Evolutionary conservation across 2,113 vertebrate species (phyloP).

Genomic region (Galeopterus variegatus): DNA sequence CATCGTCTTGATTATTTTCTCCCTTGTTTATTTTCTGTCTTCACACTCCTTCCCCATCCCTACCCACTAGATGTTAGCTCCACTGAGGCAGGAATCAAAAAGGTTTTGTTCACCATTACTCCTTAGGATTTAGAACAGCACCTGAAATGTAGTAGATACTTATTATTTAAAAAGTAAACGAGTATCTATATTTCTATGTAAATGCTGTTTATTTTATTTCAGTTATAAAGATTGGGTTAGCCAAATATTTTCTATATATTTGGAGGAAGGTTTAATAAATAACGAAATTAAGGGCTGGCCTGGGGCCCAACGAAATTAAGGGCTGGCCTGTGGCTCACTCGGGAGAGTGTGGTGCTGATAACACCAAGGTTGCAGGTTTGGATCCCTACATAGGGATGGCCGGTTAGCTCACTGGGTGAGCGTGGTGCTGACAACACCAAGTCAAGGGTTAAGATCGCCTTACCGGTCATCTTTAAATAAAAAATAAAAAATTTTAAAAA

Average conservation of each 20-base stretch:
- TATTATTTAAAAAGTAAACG: constrained; percentile 35
- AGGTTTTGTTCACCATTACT: neutral
- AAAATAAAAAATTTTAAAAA: too few species aligned
- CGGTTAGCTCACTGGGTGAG: too few species aligned
- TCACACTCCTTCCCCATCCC: neutral
- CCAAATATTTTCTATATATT: constrained; percentile 4
- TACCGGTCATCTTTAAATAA: too few species aligned
- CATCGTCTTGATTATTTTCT: constrained; percentile 23
- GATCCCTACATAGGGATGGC: too few species aligned
- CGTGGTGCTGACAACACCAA: too few species aligned
- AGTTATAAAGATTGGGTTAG: neutral
- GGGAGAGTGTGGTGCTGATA: too few species aligned
- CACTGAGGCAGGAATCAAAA: neutral
- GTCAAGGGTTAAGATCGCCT: too few species aligned
- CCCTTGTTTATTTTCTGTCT: constrained; percentile 26
- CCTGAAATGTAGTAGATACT: neutral
- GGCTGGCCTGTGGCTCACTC: too few species aligned
- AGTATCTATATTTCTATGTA: constrained; percentile 34
- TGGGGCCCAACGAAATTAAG: neutral
- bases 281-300: neutral
- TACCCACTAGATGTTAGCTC: neutral
- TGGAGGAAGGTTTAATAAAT: constrained; percentile 34
- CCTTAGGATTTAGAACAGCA: constrained; percentile 34
- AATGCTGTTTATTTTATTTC: constrained; percentile 60
- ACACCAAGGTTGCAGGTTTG: too few species aligned